Evolutionary conservation across 2,797 vertebrate species (phyloP).

Genomic region (Melanotaenia maccullochi): DNA sequence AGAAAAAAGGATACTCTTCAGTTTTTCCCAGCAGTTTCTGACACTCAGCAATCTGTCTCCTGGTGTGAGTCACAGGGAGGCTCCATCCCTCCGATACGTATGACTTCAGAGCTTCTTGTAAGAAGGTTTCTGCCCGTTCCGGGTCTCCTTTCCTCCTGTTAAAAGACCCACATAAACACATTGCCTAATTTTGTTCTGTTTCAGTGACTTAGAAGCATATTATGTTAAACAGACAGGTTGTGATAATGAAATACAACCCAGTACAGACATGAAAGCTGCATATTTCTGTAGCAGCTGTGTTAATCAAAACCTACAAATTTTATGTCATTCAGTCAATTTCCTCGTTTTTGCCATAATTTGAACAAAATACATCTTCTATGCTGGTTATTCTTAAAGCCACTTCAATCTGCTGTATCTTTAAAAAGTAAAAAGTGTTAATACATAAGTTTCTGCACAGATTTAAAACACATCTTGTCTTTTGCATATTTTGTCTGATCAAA

Average conservation of each 20-base stretch:
- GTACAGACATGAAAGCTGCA: background rate
- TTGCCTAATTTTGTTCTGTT: background rate
- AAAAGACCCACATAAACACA: conserved; percentile 14
- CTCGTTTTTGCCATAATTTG: background rate
- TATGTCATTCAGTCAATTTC: background rate
- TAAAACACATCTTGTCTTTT: conserved; percentile 2
- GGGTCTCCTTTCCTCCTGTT: conserved; percentile 92
- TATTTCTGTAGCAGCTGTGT: background rate
- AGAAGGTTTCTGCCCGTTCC: conserved; percentile 89
- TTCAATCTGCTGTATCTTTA: background rate
- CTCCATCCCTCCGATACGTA: conserved; percentile 94
- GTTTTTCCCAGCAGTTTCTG: conserved; percentile 91
- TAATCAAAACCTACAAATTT: background rate
- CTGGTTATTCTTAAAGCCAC: background rate
- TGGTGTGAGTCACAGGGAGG: conserved; percentile 92
- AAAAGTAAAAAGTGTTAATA: background rate
- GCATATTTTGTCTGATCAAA: conserved; percentile 12
- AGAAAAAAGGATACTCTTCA: conserved; percentile 92
- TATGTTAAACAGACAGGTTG: background rate
- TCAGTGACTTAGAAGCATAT: background rate
- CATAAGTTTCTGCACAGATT: background rate
- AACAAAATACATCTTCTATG: background rate
- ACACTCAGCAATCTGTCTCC: conserved; percentile 94
- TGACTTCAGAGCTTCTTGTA: conserved; percentile 92
- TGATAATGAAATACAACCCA: background rate